phyloP scores from a whole-genome alignment of 2,797 vertebrate species.

The Neopelma chrysocephalum region DNA sequence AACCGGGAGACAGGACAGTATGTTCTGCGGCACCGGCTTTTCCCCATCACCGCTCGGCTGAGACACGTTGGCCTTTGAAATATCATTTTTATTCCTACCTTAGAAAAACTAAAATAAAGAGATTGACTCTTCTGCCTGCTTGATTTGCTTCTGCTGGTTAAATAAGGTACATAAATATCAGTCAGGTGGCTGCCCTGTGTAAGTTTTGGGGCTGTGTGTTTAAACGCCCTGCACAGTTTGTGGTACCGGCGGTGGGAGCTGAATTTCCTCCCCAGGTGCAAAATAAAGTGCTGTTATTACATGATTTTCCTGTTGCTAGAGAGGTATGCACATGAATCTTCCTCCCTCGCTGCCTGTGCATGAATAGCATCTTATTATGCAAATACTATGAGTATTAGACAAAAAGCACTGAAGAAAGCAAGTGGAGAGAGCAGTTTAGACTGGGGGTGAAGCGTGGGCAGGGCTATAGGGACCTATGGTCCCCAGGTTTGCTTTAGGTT shows the following conservation, averaged over 20 bases:
- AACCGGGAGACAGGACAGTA: constrained; percentile 20
- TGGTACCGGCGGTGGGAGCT: accelerated
- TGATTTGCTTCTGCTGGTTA: constrained; percentile 5
- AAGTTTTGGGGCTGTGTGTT: background rate
- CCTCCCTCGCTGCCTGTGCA: background rate
- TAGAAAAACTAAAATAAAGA: constrained; percentile 42
- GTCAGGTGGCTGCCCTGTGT: background rate
- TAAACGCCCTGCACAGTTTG: background rate
- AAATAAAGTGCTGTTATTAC: background rate
- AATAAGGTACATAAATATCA: constrained; percentile 22
- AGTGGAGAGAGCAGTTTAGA: background rate
- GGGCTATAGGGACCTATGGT: accelerated
- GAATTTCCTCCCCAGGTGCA: background rate
- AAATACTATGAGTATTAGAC: background rate
- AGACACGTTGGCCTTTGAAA: constrained; percentile 8
- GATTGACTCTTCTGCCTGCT: background rate
- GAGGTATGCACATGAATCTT: background rate
- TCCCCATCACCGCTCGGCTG: background rate
- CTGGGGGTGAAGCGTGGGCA: accelerated
- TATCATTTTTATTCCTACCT: constrained; percentile 25
- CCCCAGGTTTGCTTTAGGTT: background rate
- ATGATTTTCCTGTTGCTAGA: background rate
- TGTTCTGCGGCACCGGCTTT: background rate
- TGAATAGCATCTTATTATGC: background rate
- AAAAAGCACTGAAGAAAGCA: background rate